phyloP scores from a whole-genome alignment of 2,888 invertebrate species.

The Polymixis flavicincta region DNA sequence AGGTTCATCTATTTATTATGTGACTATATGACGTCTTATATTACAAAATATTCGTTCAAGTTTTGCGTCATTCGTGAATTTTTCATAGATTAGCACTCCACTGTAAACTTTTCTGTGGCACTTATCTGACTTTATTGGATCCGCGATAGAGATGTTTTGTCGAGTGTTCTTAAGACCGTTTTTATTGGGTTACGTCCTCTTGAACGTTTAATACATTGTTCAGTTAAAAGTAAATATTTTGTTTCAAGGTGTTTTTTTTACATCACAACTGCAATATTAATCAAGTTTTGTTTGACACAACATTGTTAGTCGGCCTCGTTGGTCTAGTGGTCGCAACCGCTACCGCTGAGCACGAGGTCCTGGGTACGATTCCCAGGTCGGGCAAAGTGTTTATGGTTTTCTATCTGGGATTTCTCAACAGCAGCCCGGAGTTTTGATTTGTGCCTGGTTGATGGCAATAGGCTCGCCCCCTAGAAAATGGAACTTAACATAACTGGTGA shows the following conservation, averaged over 20 bases:
- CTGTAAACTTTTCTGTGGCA: constrained; percentile 22
- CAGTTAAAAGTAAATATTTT: constrained; percentile 46
- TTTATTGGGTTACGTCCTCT: constrained; percentile 49
- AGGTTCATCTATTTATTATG: not conserved
- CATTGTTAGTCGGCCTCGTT: not conserved
- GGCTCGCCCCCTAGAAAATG: no score
- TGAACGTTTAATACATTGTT: constrained; percentile 33
- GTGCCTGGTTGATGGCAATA: no score
- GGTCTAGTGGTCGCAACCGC: no score
- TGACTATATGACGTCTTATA: not conserved
- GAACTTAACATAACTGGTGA: no score
- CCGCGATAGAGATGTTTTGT: constrained; percentile 53
- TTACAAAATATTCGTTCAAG: not conserved
- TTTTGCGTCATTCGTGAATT: not conserved
- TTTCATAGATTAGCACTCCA: constrained; percentile 30
- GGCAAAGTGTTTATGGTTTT: no score
- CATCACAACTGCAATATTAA: not conserved
- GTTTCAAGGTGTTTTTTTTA: not conserved
- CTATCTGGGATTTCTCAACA: no score
- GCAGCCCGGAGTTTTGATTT: no score
- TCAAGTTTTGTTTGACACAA: not conserved
- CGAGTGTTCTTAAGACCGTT: constrained; percentile 36
- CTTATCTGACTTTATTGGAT: constrained; percentile 52
- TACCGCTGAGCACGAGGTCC: no score
- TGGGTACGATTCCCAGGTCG: no score